A percentile compares a stretch with the other conserved stretches of the same genome.
These are phyloP conservation scores for Eudemis profundana DNA, from an alignment of 2,888 invertebrate genomes.

Conservation along the genomic window DNA sequence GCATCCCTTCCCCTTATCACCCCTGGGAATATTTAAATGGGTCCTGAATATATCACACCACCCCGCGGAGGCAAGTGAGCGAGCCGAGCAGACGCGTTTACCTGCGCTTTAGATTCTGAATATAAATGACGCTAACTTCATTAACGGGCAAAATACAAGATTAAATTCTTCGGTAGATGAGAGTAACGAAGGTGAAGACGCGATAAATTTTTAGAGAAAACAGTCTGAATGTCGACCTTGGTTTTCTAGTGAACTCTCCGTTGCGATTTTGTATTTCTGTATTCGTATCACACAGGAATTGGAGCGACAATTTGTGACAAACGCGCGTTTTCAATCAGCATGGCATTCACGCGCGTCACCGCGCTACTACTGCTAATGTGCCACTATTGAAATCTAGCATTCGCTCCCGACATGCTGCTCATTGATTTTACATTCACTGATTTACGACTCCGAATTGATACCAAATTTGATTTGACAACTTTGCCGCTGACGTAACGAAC, in stretches of 20 bases:
- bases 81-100: conserved; percentile 68
- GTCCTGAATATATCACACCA: conserved; percentile 82
- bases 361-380: conserved; percentile 75
- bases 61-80: conserved; percentile 73
- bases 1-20: conserved; percentile 82
- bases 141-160: conserved; percentile 61
- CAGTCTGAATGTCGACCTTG: background rate
- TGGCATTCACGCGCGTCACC: conserved; percentile 78
- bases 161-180: conserved; percentile 53
- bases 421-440: conserved; percentile 64
- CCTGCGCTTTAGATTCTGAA: conserved; percentile 75
- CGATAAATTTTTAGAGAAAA: conserved; percentile 3
- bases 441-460: conserved; percentile 54
- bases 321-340: conserved; percentile 76
- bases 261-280: conserved; percentile 49
- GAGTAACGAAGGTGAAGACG: conserved; percentile 46
- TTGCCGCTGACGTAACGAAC: conserved; percentile 47
- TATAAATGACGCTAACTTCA: conserved; percentile 75
- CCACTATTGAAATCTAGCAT: conserved; percentile 78
- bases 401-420: conserved; percentile 63
- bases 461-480: conserved; percentile 57
- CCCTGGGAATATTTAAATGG: conserved; percentile 84
- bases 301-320: conserved; percentile 79
- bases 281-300: conserved; percentile 76
- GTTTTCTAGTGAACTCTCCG: conserved; percentile 37